Base-by-base conservation (phyloP, 2,888 invertebrate genomes). In the Agriotes lineatus region DNA sequence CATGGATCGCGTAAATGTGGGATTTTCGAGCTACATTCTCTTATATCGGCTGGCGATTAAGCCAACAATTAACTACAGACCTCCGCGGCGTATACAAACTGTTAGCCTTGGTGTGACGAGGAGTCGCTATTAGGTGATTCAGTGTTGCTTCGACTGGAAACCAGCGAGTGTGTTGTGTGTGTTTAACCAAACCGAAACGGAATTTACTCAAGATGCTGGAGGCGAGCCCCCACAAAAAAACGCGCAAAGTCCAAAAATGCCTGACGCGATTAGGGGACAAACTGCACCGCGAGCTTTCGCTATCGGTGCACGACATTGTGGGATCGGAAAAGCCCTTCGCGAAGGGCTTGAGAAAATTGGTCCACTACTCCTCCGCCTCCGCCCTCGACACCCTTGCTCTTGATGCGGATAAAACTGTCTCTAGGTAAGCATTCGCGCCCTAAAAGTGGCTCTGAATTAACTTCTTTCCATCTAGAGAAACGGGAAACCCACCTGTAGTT, bases 231-330 rank as follows among this genome's bases (percentile, higher is more conserved):
- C 39, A 20, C 9, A 65, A 65, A 58, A 58, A 59, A 50, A n/a
- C 48, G 6, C 19, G 19, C n/a, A 67, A 67, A 56, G 66, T 67
- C n/a, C 59, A 60, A 33, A 20, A 50, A 20, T 60, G 66, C 56
- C 19, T 67, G 19, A 60, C 25, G n/a, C 60, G 60, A 44, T 48
- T 67, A 22, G 70, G 70, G 30, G 54, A 67, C 22, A 70, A 60
- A 67, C 44, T 74, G 1, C 68, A 73, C 12, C 58, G 70, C 9
- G 75, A 74, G 56, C 44, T 74, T 0, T 44, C 70, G 1, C 57
- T 64, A 25, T 71, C 72, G 3, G 33, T 70, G 25, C 66, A 72
- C 19, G 74, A 74, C 48, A 45, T 74, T 33, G 18, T 54, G 19
- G 44, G 56, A 45, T 52, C 44, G 5, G 69, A 69, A 14, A 70